Evolutionary conservation across 2,113 vertebrate species (phyloP), one percentile per base, ranked within the genome.

Genomic region (Micromys minutus): DNA sequence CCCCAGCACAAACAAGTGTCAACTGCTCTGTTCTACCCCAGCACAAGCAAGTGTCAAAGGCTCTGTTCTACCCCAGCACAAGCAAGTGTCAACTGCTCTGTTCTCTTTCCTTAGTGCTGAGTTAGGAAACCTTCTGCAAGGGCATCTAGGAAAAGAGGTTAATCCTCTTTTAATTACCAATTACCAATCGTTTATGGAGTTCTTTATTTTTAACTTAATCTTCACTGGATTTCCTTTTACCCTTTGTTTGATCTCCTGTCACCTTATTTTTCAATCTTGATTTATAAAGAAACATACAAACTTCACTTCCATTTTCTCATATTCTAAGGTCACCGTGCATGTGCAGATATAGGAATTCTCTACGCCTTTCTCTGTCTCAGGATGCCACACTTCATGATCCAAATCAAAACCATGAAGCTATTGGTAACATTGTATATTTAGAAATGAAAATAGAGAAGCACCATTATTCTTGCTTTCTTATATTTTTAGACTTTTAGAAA

Each of bases 291-390:
- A 57, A 15, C 13, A 2, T 39, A 31, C 3, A 83, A 6, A 83
- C 39, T 59, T 42, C 13, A 59, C 4, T 17, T 61, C 9, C 12
- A 99, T 99, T 98, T 99, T 99, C 96, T 99, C 99, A 61, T 99
- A 99, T 93, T 99, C 99, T 96, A 99, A 95, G 1, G 99, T 99
- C 0, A 99, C 99, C 0, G 99, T 99, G 97, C 99, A 99, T 0
- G 99, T 99, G 55, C 99, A 98, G 71, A 99, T 94, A 52, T 98
- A 99, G 12, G 99, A 99, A 90, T 99, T 99, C 97, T 99, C 99
- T 83, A 99, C 98, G 92, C 99, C 98, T 97, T 99, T 99, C 98
- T 99, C 99, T 99, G 99, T 99, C 98, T 99, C 99, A 75, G 99
- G 99, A 97, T 99, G 99, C 75, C 99, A 98, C 87, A 99, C 99